Percentiles rank a stretch among this genome's conserved stretches.
Conservation (phyloP, 2,797 vertebrate genomes). For the Acipenser oxyrinchus region DNA sequence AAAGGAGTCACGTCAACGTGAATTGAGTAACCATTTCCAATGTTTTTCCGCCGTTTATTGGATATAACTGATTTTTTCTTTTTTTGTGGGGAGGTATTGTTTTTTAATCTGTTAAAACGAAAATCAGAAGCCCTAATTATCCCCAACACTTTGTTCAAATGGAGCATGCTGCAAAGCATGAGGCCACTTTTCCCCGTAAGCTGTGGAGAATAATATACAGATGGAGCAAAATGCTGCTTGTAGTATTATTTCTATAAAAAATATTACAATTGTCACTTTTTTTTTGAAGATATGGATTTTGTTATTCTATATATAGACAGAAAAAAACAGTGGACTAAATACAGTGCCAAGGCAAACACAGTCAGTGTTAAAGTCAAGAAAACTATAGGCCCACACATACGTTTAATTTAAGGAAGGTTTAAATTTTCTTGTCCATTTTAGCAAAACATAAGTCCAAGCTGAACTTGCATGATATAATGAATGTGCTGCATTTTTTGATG, state of each 20-base stretch:
- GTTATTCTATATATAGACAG: conserved; percentile 3
- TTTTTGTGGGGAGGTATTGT: no score
- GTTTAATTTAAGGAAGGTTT: conserved; percentile 5
- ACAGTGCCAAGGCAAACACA: neutral
- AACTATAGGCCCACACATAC: neutral
- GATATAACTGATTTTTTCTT: no score
- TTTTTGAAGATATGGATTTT: conserved; percentile 1
- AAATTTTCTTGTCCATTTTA: conserved; percentile 11
- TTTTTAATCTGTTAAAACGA: no score
- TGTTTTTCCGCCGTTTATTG: no score
- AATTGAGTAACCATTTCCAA: no score
- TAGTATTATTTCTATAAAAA: neutral
- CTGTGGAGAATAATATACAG: neutral
- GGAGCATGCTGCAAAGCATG: no score
- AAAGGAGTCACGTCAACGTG: no score
- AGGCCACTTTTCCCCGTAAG: no score
- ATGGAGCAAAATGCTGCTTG: neutral
- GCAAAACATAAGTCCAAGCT: conserved; percentile 7
- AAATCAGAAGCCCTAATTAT: no score
- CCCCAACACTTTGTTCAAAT: no score
- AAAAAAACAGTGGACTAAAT: neutral
- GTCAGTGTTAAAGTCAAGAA: conserved; percentile 1
- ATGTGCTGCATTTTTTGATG: conserved; percentile 42
- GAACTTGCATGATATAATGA: conserved; percentile 23
- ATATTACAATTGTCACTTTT: conserved; percentile 7